phyloP scores from a whole-genome alignment of 2,797 vertebrate genomes.

The Florisuga fusca region DNA sequence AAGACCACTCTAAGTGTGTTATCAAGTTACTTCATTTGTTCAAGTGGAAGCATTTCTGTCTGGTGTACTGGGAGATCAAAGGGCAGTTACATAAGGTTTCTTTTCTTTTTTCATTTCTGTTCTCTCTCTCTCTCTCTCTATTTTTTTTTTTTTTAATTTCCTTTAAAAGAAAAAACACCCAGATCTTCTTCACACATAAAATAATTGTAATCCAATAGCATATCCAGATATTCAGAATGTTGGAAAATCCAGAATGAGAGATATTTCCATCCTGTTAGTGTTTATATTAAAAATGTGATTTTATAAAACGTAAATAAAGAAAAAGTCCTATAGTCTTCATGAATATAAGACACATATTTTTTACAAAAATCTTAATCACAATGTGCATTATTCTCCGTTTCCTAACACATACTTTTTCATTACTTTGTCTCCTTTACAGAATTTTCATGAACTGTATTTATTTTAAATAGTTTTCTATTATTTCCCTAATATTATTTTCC shows the following conservation, averaged over 20 bases:
- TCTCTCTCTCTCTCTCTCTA: neutral
- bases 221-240: neutral
- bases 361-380: neutral
- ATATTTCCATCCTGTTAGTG: neutral
- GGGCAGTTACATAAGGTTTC: neutral
- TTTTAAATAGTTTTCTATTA: neutral
- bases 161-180: neutral
- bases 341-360: neutral
- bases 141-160: neutral
- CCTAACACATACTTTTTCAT: neutral
- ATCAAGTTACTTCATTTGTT: constrained; percentile 39
- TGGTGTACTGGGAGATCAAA: constrained; percentile 42
- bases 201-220: neutral
- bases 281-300: neutral
- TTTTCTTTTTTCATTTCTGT: neutral
- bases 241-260: neutral
- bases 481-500: neutral
- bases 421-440: neutral
- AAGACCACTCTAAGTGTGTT: neutral
- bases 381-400: neutral
- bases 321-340: neutral
- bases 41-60: constrained; percentile 38
- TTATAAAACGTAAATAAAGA: neutral
- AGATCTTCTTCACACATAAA: neutral
- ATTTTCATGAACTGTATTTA: neutral